Evolutionary conservation across 2,888 invertebrate species (phyloP).

Genomic region (Liopterus haemorrhoidalis): DNA sequence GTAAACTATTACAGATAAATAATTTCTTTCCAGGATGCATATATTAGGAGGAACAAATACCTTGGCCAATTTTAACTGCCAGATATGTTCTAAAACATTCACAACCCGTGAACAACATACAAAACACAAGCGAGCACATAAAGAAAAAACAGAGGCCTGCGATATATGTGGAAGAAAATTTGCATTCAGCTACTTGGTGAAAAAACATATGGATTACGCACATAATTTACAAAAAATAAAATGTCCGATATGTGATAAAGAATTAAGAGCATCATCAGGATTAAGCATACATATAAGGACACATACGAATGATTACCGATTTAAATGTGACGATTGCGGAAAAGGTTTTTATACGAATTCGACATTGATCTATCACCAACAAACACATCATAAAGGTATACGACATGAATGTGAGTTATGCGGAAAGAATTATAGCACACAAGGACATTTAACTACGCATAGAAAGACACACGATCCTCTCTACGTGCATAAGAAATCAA

Average conservation of each 20-base stretch:
- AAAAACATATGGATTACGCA: background rate
- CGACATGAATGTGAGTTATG: slow-evolving; percentile 50
- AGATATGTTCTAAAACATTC: no score
- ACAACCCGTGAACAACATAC: no score
- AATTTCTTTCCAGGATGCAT: no score
- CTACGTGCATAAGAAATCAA: slow-evolving; percentile 1
- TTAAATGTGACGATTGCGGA: no score
- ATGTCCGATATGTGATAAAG: slow-evolving; percentile 48
- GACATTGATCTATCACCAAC: no score
- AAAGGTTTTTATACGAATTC: no score
- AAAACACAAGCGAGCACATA: slow-evolving; percentile 1
- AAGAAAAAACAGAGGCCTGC: background rate
- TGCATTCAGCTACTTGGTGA: background rate
- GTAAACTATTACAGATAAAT: no score
- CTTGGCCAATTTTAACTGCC: no score
- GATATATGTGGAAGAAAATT: background rate
- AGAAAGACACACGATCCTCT: slow-evolving; percentile 34
- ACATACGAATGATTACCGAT: slow-evolving; percentile 15
- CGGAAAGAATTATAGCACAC: slow-evolving; percentile 47
- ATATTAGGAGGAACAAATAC: no score
- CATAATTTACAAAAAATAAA: no score
- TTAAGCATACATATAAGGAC: slow-evolving; percentile 17
- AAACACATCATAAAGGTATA: no score
- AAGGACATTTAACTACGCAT: slow-evolving; percentile 7
- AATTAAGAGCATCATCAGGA: slow-evolving; percentile 35